Evolutionary conservation across 2,797 vertebrate genomes (phyloP), one percentile per base, ranked within the genome.

Genomic region (Phoebastria nigripes): DNA sequence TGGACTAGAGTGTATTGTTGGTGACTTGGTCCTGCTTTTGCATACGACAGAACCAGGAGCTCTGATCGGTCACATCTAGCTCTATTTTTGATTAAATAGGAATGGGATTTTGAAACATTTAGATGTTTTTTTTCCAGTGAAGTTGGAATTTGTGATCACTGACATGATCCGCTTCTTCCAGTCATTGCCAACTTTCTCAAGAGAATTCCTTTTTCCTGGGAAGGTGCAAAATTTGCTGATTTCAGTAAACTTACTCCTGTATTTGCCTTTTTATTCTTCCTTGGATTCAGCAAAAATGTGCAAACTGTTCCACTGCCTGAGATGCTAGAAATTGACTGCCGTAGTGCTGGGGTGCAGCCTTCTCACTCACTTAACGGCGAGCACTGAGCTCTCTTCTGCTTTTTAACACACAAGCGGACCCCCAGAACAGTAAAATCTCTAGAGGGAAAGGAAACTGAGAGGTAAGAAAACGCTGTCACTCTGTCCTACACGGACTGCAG

Each of bases 351-450:
- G 47, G 33, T 35, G 21, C n/a, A 54, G 80, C 22, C 28, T 58
- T 21, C n/a, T 20, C 0, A 0, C 67, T 62, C 35, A 4, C 56
- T 81, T 15, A 31, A 31, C 1, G 18, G 20, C 0, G 2, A 51
- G 14, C 31, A 16, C 22, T 33, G 70, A 87, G 46, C 44, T 59
- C 24, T 71, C 55, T 52, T 47, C 67, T 35, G 46, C 46, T 61
- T 54, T 51, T 12, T 33, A 54, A 31, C 22, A 52, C 37, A 37
- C 46, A 65, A 56, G 26, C 0, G 1, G 12, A 35, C 26, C 29
- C 31, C n/a, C 46, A 37, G 52, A 67, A 31, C 33, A 19, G 46
- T 15, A 12, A 29, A 16, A 41, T 33, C 31, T 18, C n/a, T 15
- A 21, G 39, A 39, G n/a, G 39, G 21, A 55, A 78, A 55, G 49